A percentile compares a stretch with the other conserved stretches of the same genome.
Conservation (phyloP, 2,113 vertebrate genomes). For the Sisor rabdophorus region DNA sequence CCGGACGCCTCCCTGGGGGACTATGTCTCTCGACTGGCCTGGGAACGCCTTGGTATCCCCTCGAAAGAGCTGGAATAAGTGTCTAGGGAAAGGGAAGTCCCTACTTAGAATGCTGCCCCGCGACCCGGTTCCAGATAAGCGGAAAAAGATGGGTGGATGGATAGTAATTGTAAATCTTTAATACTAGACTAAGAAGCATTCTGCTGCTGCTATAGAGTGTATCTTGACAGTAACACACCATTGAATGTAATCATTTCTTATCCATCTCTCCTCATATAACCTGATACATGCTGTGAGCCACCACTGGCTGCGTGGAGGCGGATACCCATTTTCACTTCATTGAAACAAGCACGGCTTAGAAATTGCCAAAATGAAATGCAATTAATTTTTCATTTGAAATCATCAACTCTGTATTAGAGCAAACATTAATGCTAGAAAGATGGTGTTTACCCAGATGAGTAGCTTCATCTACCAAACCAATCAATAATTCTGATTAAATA, state of each 20-base stretch:
- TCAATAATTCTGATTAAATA: constrained; percentile 36
- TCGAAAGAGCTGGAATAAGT: too few relatives aligned
- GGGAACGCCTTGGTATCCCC: too few relatives aligned
- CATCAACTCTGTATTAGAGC: constrained; percentile 16
- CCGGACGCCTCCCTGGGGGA: too few relatives aligned
- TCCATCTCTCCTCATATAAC: neutral
- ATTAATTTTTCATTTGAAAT: constrained; percentile 31
- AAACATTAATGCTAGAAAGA: constrained; percentile 8
- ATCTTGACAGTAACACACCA: neutral
- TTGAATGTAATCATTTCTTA: neutral
- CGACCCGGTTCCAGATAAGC: too few relatives aligned
- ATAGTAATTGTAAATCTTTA: too few relatives aligned
- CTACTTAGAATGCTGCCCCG: too few relatives aligned
- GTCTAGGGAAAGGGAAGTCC: too few relatives aligned
- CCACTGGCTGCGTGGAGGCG: neutral
- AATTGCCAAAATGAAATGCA: neutral
- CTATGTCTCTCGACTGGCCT: too few relatives aligned
- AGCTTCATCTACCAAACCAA: constrained; percentile 18
- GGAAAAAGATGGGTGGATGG: too few relatives aligned
- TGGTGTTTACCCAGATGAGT: constrained; percentile 19
- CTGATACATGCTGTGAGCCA: neutral
- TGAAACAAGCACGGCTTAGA: constrained; percentile 12
- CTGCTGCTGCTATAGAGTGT: too few relatives aligned
- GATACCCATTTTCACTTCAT: neutral
- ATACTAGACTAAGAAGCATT: too few relatives aligned